Conservation (phyloP, 2,797 vertebrate species). For the Morelia viridis region DNA sequence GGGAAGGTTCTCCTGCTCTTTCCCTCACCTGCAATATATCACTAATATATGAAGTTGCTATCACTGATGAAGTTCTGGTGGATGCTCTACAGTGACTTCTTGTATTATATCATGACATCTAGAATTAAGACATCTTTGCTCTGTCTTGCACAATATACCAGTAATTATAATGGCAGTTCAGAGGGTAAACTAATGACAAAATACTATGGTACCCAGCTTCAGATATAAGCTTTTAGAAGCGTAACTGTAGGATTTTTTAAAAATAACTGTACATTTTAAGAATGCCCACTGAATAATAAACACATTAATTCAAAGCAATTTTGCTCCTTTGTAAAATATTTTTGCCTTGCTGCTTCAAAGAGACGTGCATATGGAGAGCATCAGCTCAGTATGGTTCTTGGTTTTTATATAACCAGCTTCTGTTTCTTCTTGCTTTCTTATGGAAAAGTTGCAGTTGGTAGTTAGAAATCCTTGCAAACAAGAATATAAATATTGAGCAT, state of each 20-base stretch:
- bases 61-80: no score
- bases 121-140: no score
- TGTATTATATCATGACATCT: no score
- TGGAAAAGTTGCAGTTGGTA: slow-evolving; percentile 30
- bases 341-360: slow-evolving; percentile 3
- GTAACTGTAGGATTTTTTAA: background rate
- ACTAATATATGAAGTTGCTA: no score
- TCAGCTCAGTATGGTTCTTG: background rate
- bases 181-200: background rate
- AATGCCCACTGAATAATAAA: slow-evolving; percentile 6
- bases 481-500: slow-evolving; percentile 12
- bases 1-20: no score
- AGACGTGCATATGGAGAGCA: slow-evolving; percentile 3
- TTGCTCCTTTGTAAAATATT: slow-evolving; percentile 20
- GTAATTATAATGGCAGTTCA: background rate
- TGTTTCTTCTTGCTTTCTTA: slow-evolving; percentile 23
- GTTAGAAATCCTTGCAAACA: slow-evolving; percentile 33
- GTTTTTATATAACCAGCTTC: slow-evolving; percentile 29
- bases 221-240: background rate
- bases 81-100: no score
- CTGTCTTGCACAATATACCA: background rate
- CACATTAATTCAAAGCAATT: slow-evolving; percentile 23
- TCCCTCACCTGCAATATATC: no score
- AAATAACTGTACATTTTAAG: slow-evolving; percentile 13
- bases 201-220: background rate